Evolutionary conservation across 64 coral and sea anemone species (phyloP), one percentile per base, ranked within the genome.

Genomic region (Astreopora myriophthalma): DNA sequence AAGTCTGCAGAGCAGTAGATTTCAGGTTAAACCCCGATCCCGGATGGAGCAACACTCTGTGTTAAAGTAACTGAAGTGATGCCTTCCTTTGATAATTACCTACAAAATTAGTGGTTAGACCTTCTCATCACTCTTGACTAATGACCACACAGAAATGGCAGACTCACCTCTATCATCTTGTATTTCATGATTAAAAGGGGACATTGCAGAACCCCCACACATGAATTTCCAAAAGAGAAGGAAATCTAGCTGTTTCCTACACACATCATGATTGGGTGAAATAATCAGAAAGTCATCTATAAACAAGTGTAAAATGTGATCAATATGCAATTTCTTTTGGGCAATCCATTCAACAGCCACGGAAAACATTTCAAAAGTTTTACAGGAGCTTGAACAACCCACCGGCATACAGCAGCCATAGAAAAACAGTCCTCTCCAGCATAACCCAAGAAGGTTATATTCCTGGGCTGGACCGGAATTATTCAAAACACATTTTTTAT

Each of bases 271-370:
- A 1, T 5, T 48, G 23, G 36, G 49, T 28, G 75, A 46, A 49
- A 79, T 22, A 14, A 51, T 46, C 3, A 79, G 38, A n/a, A 79
- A 79, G 30, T 79, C 75, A 51, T 79, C 75, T 12, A 79, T n/a
- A n/a, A n/a, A 16, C 23, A 79, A 14, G 3, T 79, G 75, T 22
- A 79, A 57, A 57, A 79, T 79, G 9, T 25, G 0, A 5, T 10
- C 10, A 3, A 79, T 79, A 8, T 46, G 39, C 28, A 79, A 51
- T 38, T 79, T 79, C 0, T 77, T 77, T 19, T 51, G 19, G 46
- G 74, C 74, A 24, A 77, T 77, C 74, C 74, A 77, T 77, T 77
- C 74, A 9, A 77, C 14, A 0, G 74, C 74, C 4, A 34, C 19
- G 8, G 37, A 46, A 77, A 75, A 32, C 13, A 23, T 37, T 30